Conservation (phyloP, 1,140 invertebrate genomes). For the Metopolophium dirhodum region DNA sequence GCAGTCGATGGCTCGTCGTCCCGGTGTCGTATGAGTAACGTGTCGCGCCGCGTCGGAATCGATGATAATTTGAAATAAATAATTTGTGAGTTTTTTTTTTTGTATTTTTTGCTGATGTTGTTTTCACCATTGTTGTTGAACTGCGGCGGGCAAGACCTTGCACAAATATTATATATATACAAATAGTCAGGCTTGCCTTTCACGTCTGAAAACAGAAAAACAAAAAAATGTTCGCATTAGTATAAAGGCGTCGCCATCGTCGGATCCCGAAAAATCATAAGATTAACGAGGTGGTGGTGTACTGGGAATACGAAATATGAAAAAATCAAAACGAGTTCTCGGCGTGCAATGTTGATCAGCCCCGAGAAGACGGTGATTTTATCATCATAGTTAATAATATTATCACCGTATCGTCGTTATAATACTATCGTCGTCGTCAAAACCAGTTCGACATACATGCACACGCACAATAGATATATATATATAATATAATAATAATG, state of each 20-base stretch:
- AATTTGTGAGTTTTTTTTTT: constrained; percentile 33
- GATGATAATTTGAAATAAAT: constrained; percentile 50
- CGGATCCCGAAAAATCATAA: no score
- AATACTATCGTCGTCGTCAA: not conserved
- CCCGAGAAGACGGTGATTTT: not conserved
- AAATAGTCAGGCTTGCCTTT: constrained; percentile 39
- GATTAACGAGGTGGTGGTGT: not conserved
- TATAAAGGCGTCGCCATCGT: not conserved
- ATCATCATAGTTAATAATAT: constrained; percentile 13
- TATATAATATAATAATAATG: not conserved
- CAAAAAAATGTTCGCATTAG: not conserved
- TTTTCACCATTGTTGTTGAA: not conserved
- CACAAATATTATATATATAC: constrained; percentile 50
- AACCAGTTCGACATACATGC: not conserved
- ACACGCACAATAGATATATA: not conserved
- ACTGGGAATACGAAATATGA: not conserved
- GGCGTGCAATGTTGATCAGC: not conserved
- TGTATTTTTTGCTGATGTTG: not conserved
- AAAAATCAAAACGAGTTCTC: not conserved
- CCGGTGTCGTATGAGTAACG: not conserved
- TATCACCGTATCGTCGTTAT: not conserved
- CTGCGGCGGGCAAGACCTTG: constrained; percentile 31
- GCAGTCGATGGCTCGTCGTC: constrained; percentile 3
- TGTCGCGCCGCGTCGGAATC: constrained; percentile 38
- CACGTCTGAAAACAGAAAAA: constrained; percentile 45